phyloP scores from a whole-genome alignment of 2,888 invertebrate species.

The Glyphotaelius pellucidus region DNA sequence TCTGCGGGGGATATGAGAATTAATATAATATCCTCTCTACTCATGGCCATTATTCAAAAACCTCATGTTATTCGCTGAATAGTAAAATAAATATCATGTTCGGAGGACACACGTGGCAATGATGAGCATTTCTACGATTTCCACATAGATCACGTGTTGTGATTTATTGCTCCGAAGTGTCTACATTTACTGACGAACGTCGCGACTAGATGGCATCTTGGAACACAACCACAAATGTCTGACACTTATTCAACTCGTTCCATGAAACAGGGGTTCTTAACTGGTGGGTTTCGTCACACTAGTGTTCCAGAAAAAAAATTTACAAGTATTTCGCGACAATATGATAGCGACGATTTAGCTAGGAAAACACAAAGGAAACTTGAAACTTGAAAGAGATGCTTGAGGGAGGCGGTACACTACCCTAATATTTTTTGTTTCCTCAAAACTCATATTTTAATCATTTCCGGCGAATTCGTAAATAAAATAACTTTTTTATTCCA shows the following conservation, averaged over 20 bases:
- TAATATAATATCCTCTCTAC: background rate
- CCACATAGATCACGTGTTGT: background rate
- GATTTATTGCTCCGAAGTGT: background rate
- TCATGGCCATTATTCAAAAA: background rate
- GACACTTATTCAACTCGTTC: background rate
- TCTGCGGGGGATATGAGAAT: background rate
- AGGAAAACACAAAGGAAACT: no score
- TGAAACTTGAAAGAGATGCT: no score
- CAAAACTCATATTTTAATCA: no score
- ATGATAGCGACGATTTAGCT: no score
- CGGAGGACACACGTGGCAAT: background rate
- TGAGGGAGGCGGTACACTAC: no score
- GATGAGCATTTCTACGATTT: background rate
- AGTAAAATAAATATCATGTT: background rate
- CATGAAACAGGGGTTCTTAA: background rate
- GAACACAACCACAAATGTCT: background rate
- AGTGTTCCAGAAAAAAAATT: no score
- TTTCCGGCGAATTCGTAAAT: no score
- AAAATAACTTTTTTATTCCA: no score
- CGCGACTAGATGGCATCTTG: background rate
- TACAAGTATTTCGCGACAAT: no score
- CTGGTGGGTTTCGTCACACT: background rate
- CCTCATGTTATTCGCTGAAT: background rate
- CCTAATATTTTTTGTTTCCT: no score
- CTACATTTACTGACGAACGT: background rate